Percentiles rank a stretch among this genome's conserved stretches.
These are phyloP conservation scores for Bergia puertoricense DNA, from an alignment of 92 coral and sea anemone genomes.

Conservation along the genomic window DNA sequence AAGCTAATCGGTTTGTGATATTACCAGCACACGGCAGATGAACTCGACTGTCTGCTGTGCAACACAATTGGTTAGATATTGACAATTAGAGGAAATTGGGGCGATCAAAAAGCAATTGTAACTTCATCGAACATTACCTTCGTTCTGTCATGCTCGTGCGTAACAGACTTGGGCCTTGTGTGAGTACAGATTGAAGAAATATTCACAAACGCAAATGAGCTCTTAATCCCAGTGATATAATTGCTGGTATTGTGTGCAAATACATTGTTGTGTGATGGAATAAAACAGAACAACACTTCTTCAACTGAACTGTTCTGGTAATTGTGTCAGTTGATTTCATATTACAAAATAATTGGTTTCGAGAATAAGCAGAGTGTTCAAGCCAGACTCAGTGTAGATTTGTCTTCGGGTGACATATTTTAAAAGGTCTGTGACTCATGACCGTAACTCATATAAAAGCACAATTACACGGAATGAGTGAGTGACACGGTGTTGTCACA, in stretches of 20 bases:
- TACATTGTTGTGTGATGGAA: background rate
- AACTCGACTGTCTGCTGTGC: background rate
- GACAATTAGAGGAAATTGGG: conserved; percentile 3
- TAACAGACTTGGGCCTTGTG: background rate
- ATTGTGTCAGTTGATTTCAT: conserved; percentile 4
- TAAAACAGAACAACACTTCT: conserved; percentile 10
- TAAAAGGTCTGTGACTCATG: background rate
- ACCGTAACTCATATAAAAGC: background rate
- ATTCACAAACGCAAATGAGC: conserved; percentile 14
- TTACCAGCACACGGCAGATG: background rate
- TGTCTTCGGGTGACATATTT: background rate
- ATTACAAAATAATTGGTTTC: background rate
- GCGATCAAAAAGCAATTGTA: background rate
- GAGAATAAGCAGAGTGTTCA: conserved; percentile 19
- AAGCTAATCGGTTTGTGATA: conserved; percentile 5
- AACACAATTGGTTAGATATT: conserved; percentile 1
- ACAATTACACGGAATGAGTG: background rate
- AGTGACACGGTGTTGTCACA: background rate
- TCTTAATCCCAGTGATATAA: conserved; percentile 12
- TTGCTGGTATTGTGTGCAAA: conserved; percentile 32
- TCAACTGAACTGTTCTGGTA: background rate
- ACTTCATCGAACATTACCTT: conserved; percentile 6
- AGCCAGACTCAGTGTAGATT: background rate
- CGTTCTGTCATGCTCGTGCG: background rate
- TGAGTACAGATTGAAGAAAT: conserved; percentile 2